phyloP scores from a whole-genome alignment of 2,888 invertebrate genomes.

The Masnerella sp. region DNA sequence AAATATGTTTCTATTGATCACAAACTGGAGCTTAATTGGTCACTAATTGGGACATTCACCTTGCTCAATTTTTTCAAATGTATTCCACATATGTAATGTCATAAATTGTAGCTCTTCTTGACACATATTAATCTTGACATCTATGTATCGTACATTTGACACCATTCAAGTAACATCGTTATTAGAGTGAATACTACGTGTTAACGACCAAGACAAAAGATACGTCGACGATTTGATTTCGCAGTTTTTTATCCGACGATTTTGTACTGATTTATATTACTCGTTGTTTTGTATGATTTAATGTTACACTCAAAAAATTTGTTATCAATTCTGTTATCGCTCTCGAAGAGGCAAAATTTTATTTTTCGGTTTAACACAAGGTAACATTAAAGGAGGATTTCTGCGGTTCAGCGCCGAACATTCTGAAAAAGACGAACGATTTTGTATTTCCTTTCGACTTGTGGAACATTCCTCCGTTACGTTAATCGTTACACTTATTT shows the following conservation, averaged over 20 bases:
- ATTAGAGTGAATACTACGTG: slow-evolving; percentile 12
- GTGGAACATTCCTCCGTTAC: slow-evolving; percentile 7
- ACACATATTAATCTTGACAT: slow-evolving; percentile 10
- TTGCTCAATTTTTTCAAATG: slow-evolving; percentile 17
- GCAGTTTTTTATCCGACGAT: slow-evolving; percentile 7
- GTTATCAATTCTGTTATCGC: background rate
- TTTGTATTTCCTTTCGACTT: background rate
- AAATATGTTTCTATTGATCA: too few species aligned
- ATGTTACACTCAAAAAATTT: slow-evolving; percentile 15
- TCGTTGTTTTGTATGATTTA: slow-evolving; percentile 26
- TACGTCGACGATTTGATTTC: slow-evolving; percentile 13
- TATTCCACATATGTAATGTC: background rate
- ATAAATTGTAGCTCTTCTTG: slow-evolving; percentile 1
- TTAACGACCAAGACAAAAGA: slow-evolving; percentile 7
- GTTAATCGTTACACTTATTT: slow-evolving; percentile 1
- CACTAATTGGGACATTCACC: too few species aligned
- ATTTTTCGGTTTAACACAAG: background rate
- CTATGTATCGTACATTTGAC: slow-evolving; percentile 8
- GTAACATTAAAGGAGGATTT: slow-evolving; percentile 18
- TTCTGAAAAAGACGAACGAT: background rate
- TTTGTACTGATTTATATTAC: slow-evolving; percentile 38
- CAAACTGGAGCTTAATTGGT: too few species aligned
- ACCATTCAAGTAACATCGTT: background rate
- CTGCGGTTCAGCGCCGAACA: background rate
- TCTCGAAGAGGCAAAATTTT: too few species aligned